Percentiles rank a stretch among this genome's conserved stretches.
Evolutionary conservation across 2,888 invertebrate species (phyloP).

Genomic region (Xylota segnis): DNA sequence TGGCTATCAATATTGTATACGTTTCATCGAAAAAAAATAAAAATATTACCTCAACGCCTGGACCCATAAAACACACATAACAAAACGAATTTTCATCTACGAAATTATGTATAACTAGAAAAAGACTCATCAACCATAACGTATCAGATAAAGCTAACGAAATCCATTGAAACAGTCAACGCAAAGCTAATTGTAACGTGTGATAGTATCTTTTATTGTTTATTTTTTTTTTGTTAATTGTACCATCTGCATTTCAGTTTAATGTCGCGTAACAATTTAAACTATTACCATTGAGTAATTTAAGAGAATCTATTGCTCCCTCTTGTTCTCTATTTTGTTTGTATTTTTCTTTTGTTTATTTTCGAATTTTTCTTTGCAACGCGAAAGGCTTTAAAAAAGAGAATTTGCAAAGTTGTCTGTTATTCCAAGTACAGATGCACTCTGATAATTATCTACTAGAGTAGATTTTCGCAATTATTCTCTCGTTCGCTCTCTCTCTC

Average conservation of each 20-base stretch:
- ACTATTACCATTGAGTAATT: background rate
- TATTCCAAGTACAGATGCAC: constrained; percentile 28
- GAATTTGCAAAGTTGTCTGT: background rate
- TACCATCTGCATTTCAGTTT: constrained; percentile 29
- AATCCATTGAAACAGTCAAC: constrained; percentile 29
- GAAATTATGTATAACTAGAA: constrained; percentile 72
- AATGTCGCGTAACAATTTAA: constrained; percentile 25
- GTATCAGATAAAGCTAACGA: constrained; percentile 10
- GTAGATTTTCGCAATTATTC: constrained; percentile 8
- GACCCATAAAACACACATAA: constrained; percentile 35
- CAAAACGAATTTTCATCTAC: constrained; percentile 55
- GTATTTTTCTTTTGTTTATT: background rate
- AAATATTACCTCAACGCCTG: constrained; percentile 39
- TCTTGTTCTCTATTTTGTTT: background rate
- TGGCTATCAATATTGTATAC: constrained; percentile 24
- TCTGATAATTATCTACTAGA: constrained; percentile 19
- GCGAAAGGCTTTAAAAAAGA: background rate
- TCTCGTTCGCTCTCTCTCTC: background rate
- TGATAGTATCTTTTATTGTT: constrained; percentile 22
- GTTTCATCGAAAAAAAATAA: constrained; percentile 12
- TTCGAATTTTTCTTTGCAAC: background rate
- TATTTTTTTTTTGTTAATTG: constrained; percentile 15
- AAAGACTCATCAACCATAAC: constrained; percentile 58
- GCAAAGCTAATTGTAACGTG: constrained; percentile 24
- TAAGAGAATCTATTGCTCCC: constrained; percentile 8